Base-by-base conservation (phyloP, 2,888 invertebrate genomes). In the Drosophila ustulata region DNA sequence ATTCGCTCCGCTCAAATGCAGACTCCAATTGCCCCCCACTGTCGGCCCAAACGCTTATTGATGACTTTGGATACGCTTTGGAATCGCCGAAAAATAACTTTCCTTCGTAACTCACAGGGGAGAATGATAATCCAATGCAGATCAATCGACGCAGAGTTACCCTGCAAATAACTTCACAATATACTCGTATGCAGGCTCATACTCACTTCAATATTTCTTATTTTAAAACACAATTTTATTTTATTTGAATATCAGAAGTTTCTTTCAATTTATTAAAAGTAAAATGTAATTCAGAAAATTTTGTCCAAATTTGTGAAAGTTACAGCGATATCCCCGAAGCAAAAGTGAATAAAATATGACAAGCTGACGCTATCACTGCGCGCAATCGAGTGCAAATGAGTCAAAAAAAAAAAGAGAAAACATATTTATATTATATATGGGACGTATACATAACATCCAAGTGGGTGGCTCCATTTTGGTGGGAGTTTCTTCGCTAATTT, bases 371-470 rank as follows among this genome's bases (percentile, higher is more conserved):
- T 80, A 68, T 69, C 69, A 47, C 49, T 23, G 37, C 58, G 51
- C 72, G 66, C 67, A 83, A 77, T 81, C 69, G 63, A 71, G 64
- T 68, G 65, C 83, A 78, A 81, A 76, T 80, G 65, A 82, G 66
- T 52, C 56, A 49, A 63, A 66, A 52, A 65, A 52, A 65, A 53
- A 30, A 37, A 13, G 39, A 13, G 39, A 13, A 41, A 41, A 41
- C 18, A 18, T 18, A 41, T 18, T 41, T 41, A 13, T 41, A 18
- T 41, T 41, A 7, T 41, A 18, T 41, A 41, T 41, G 39, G 39
- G 6, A 3, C 39, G 32, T 32, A 37, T 32, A 52, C 47, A 25
- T 34, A 41, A 23, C 34, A 51, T 11, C 25, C 28, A 23, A 25
- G 18, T n/a, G 30, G 32, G 6, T 30, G 28, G n/a, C 26, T 28